Evolutionary conservation across 2,113 vertebrate genomes (phyloP), one percentile per base, ranked within the genome.

Genomic region (Zapus hudsonius): DNA sequence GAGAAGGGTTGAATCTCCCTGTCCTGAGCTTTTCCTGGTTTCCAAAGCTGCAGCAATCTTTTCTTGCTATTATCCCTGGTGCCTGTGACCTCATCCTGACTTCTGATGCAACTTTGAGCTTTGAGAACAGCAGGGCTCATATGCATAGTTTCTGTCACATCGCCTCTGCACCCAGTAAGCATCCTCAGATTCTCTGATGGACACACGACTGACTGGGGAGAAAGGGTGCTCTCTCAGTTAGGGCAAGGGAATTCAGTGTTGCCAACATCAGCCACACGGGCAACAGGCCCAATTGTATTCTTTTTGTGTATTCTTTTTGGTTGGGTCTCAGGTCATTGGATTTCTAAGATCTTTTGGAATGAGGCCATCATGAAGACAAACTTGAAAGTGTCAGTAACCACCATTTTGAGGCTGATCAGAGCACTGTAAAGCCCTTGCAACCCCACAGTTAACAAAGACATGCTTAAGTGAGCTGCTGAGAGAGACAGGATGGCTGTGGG

Each of bases 301-400:
- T 52, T 52, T 52, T 52, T 52, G 4, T 12, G 11, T 31, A 31
- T 79, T 25, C 42, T 55, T 76, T 29, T 87, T 82, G 87, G 29
- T 31, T 47, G 20, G 47, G 40, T 70, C 76, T 87, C 40, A 61
- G 64, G 63, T 84, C 73, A 42, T 57, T 33, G 67, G 23, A 84
- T 87, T 84, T 90, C 63, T 67, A 87, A 87, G 80, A 76, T 47
- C 79, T 79, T 52, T 16, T 33, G 79, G 76, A 89, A 70, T 16
- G 20, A 81, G 81, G 73, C 7, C 44, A 23, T 88, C 42, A 59
- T 66, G 64, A 61, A 85, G 92, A 57, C 47, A 88, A 29, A 47
- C 40, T 66, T 22, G 38, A n/a, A 33, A 1, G 0, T 42, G 33
- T 11, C 84, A 55, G 23, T 61, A 87, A 64, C 61, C n/a, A 5